Percentiles rank a stretch among this genome's conserved stretches.
These are phyloP conservation scores for Lepidiolamprologus cunningtoni DNA, from an alignment of 2,113 vertebrate species.

Conservation along the genomic window DNA sequence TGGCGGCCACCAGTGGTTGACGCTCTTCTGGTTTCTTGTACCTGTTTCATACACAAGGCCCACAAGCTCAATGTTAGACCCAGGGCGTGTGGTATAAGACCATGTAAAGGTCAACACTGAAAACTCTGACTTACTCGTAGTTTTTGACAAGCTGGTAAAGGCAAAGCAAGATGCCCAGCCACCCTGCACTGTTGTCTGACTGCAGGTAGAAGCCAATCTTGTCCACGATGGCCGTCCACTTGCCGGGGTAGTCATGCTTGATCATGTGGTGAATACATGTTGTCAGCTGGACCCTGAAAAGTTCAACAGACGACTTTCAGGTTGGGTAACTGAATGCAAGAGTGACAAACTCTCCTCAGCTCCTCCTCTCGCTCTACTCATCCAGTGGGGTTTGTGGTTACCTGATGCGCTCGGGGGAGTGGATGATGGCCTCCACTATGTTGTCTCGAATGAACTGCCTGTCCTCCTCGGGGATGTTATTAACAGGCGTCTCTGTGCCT, in stretches of 20 bases:
- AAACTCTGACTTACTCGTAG: conserved; percentile 84
- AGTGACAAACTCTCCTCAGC: not conserved
- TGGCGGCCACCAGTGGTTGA: conserved; percentile 91
- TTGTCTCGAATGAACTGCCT: conserved; percentile 92
- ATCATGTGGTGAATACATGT: conserved; percentile 99
- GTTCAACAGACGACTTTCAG: not conserved
- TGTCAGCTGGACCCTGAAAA: conserved; percentile 89
- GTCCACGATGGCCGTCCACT: conserved; percentile 96
- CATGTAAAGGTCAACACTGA: not conserved
- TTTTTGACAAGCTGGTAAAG: conserved; percentile 99
- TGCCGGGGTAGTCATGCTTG: conserved; percentile 94
- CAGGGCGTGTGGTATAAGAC: not conserved
- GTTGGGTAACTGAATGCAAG: not conserved
- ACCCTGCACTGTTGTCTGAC: conserved; percentile 90
- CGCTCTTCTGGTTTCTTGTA: conserved; percentile 98
- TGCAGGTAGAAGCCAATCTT: conserved; percentile 98
- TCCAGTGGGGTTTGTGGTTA: conserved; percentile 40
- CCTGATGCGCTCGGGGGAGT: conserved; percentile 97
- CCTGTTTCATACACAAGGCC: conserved; percentile 55
- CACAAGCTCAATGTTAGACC: not conserved
- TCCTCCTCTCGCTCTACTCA: not conserved
- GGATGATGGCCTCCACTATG: conserved; percentile 98
- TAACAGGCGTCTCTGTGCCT: conserved; percentile 79
- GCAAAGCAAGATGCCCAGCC: conserved; percentile 97
- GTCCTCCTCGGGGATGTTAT: conserved; percentile 94